Base-by-base conservation (phyloP, 2,113 vertebrate species). In the Cyanoderma ruficeps region DNA sequence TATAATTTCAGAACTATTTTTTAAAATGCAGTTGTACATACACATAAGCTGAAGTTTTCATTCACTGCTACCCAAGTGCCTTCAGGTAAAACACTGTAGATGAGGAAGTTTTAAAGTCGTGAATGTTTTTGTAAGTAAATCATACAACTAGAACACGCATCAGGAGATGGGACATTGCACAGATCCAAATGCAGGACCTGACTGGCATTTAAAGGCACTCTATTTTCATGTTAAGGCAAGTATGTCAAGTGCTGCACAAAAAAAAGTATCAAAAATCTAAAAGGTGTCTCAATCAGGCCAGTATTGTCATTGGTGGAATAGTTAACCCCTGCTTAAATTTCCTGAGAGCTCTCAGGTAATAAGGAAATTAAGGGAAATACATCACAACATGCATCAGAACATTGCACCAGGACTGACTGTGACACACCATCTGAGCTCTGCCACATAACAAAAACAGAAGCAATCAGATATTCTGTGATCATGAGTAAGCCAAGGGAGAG, bases 191-290 rank as follows among this genome's bases (percentile, higher is more conserved):
- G 15, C 33, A 75, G 35, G 35, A 24, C 61, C 24, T 41, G 46
- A 80, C 0, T 57, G 78, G 64, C 44, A 25, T 64, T 71, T n/a
- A 37, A 53, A 87, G 35, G 21, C 17, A 39, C 10, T 13, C 8
- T 11, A 23, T 31, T 93, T 75, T 80, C 75, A 65, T 0, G 4
- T 42, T 57, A 77, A 53, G 28, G 31, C 37, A 70, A 50, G 21
- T 0, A 0, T 31, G 13, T 44, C 60, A 71, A 60, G 42, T 13
- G 24, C 17, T 47, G 15, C 41, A 82, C 17, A 52, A 53, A 74
- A 68, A 68, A 33, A n/a, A 31, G 20, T 7, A 82, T 42, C 39
- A 41, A 17, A 41, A 86, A 20, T 19, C 42, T 53, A 52, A 60
- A 13, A 84, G 15, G 6, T 3, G 6, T 41, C 33, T 70, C 55